Base-by-base conservation (phyloP, 2,113 vertebrate genomes). In the Sturnus vulgaris region DNA sequence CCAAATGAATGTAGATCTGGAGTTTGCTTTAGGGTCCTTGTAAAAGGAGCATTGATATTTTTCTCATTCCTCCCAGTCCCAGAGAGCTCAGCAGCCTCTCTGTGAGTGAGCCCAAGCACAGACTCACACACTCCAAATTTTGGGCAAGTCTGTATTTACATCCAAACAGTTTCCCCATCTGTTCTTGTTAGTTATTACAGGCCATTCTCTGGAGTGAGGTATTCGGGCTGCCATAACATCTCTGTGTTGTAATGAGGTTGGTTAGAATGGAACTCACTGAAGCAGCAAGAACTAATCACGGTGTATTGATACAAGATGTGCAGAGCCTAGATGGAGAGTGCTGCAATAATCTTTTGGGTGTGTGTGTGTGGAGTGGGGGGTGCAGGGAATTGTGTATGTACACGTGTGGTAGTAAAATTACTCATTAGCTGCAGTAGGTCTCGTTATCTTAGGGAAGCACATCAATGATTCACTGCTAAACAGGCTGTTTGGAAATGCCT, bases 101-200 rank as follows among this genome's bases (percentile, higher is more conserved):
- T 46, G 7, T 82, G 56, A 68, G 37, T 55, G 61, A 93, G 52
- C 66, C 87, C 61, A 66, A 89, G 55, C 16, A 61, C n/a, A 30
- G 8, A 31, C 21, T 39, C 35, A 66, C 18, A 30, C 28, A 55
- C 44, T 65, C 61, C 76, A 57, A 59, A 56, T 69, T 92, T 82
- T 85, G 73, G 85, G 77, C 81, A 71, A 71, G 84, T 84, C 79
- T 87, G 9, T 71, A 28, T 94, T 94, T 93, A 52, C 77, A 42
- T 92, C 87, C 93, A 86, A 94, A 93, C 61, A 91, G 79, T 88
- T 95, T 89, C 42, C 77, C 95, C 96, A 82, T 94, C 95, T 97
- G 92, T 75, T 97, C 79, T 49, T 66, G 80, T 68, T 76, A 18
- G 88, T 86, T 93, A 81, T 95, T 72, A 47, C 42, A 86, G 94